Conservation (phyloP, 2,888 invertebrate species). For the Eupithecia centaureata region DNA sequence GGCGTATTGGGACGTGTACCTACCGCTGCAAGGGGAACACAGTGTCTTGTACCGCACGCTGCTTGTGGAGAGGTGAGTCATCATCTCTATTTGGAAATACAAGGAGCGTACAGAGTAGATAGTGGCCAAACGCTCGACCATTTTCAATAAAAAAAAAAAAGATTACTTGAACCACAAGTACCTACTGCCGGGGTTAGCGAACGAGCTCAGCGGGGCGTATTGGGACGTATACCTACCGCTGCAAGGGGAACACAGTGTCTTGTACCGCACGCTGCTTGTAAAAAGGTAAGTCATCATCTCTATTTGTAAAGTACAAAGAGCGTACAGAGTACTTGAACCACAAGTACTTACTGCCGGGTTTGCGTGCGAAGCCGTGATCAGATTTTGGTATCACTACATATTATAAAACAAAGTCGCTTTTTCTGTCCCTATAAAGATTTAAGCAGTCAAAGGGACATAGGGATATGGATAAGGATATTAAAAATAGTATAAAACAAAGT, state of each 20-base stretch:
- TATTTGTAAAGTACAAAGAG: conserved; percentile 92
- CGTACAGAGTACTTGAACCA: conserved; percentile 88
- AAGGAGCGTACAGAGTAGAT: conserved; percentile 88
- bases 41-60: conserved; percentile 93
- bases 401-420: too few species aligned
- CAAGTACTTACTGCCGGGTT: conserved; percentile 86
- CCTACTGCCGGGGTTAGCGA: conserved; percentile 87
- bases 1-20: conserved; percentile 91
- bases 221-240: conserved; percentile 95
- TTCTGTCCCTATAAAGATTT: too few species aligned
- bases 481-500: too few species aligned
- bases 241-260: conserved; percentile 90
- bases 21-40: conserved; percentile 91
- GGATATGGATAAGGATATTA: too few species aligned
- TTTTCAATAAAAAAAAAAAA: too few species aligned
- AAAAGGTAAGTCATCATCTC: conserved; percentile 87
- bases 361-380: conserved; percentile 89
- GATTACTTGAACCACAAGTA: conserved; percentile 87
- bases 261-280: conserved; percentile 91
- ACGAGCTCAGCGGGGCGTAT: conserved; percentile 89
- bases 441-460: too few species aligned
- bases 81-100: conserved; percentile 94
- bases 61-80: conserved; percentile 88
- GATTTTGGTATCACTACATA: too few species aligned
- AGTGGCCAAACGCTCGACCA: too few species aligned